Conservation (phyloP, 2,113 vertebrate species). For the Nibea albiflora region DNA sequence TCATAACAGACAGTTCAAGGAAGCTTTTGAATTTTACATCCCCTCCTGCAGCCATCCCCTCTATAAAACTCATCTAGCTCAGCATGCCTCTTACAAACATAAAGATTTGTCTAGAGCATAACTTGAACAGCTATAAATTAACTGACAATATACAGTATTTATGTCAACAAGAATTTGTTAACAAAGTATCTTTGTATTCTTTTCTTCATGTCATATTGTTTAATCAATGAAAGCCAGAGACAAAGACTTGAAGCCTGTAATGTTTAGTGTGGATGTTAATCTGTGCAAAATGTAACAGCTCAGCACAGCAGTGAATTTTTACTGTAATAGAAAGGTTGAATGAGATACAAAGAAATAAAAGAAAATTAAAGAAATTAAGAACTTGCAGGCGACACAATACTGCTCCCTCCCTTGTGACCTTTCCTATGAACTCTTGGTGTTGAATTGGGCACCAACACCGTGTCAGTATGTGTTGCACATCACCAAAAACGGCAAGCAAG, state of each 20-base stretch:
- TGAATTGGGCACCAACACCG: not conserved
- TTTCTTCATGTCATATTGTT: not conserved
- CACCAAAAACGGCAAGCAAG: not conserved
- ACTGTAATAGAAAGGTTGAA: not conserved
- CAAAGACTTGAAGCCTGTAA: not conserved
- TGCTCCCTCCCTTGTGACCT: not conserved
- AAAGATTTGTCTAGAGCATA: not conserved
- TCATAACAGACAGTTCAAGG: not conserved
- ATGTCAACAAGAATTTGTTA: not conserved
- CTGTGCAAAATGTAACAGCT: not conserved
- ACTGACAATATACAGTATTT: not conserved
- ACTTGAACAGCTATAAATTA: not conserved
- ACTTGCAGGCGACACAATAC: not conserved
- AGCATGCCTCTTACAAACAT: not conserved
- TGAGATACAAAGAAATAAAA: not conserved
- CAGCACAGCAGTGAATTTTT: not conserved
- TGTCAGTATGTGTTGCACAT: not conserved
- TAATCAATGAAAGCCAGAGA: not conserved
- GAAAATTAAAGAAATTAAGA: not conserved
- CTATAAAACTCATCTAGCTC: not conserved
- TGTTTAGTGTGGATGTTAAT: too few relatives aligned
- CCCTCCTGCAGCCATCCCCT: not conserved
- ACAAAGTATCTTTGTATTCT: not conserved
- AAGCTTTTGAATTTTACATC: constrained; percentile 3
- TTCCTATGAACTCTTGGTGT: not conserved